These are phyloP conservation scores for Celastrina argiolus DNA, from an alignment of 2,888 invertebrate species.

Conservation along the genomic window DNA sequence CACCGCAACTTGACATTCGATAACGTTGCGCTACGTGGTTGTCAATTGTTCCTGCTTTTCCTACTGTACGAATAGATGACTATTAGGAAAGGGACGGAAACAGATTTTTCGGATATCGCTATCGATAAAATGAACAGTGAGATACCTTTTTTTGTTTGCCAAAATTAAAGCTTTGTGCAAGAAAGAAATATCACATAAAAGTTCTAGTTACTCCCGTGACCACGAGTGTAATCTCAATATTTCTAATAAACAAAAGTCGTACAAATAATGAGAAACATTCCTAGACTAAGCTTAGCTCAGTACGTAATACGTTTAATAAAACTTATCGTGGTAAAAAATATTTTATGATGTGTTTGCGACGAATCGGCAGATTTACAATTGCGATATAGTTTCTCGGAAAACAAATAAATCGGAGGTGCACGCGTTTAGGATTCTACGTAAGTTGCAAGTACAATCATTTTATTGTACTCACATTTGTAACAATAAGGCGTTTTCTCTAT, in stretches of 20 bases:
- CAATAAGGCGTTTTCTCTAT: constrained; percentile 1
- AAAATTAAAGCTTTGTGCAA: too few relatives aligned
- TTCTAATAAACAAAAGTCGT: background rate
- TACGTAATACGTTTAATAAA: background rate
- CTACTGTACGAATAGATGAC: too few relatives aligned
- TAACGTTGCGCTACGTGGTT: too few relatives aligned
- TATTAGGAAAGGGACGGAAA: too few relatives aligned
- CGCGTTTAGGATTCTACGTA: constrained; percentile 4
- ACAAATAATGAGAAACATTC: background rate
- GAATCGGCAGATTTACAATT: constrained; percentile 11
- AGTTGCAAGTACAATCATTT: constrained; percentile 9
- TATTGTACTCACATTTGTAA: too few relatives aligned
- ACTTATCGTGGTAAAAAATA: background rate
- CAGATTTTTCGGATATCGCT: too few relatives aligned
- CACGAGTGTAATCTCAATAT: background rate
- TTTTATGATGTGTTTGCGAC: constrained; percentile 5
- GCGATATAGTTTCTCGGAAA: constrained; percentile 23
- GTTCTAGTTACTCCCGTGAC: too few relatives aligned
- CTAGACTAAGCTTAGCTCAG: background rate
- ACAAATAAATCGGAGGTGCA: constrained; percentile 7
- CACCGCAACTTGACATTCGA: too few relatives aligned
- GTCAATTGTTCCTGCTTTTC: too few relatives aligned
- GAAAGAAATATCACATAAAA: too few relatives aligned
- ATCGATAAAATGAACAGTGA: too few relatives aligned
- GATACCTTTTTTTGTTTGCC: too few relatives aligned